phyloP scores from a whole-genome alignment of 2,113 vertebrate species.

The Dromiciops gliroides region DNA sequence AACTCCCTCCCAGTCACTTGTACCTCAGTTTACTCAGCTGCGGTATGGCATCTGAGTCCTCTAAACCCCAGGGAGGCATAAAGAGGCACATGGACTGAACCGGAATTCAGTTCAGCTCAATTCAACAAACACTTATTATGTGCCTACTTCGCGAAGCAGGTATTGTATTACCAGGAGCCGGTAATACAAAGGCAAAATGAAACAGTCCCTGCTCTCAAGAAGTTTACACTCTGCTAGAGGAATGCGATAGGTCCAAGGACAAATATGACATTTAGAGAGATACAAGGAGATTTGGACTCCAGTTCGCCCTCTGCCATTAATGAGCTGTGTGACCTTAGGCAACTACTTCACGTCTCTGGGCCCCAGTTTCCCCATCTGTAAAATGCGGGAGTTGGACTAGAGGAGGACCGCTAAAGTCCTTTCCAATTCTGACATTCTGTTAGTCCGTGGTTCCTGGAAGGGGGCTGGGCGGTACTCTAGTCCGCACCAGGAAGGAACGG shows the following conservation, averaged over 20 bases:
- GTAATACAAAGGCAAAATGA: neutral
- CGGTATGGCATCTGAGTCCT: neutral
- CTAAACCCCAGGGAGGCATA: neutral
- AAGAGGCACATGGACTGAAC: neutral
- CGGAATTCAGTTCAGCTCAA: neutral
- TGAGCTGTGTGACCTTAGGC: neutral
- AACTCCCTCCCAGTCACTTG: neutral
- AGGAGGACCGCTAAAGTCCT: neutral
- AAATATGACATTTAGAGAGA: neutral
- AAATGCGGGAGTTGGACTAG: neutral
- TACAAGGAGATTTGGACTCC: neutral
- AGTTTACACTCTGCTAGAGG: neutral
- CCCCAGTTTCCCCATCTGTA: neutral
- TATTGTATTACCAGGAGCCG: too few relatives aligned
- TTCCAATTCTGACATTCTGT: neutral
- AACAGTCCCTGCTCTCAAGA: neutral
- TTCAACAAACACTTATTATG: neutral
- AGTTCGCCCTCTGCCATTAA: neutral
- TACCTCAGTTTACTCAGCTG: conserved; percentile 13
- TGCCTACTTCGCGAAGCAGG: neutral
- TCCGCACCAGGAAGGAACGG: neutral
- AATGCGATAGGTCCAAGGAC: neutral
- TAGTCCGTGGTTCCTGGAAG: neutral
- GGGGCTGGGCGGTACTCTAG: neutral
- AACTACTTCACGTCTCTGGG: neutral